Evolutionary conservation across 2,888 invertebrate genomes (phyloP), one percentile per base, ranked within the genome.

Genomic region (Eupithecia exiguata): DNA sequence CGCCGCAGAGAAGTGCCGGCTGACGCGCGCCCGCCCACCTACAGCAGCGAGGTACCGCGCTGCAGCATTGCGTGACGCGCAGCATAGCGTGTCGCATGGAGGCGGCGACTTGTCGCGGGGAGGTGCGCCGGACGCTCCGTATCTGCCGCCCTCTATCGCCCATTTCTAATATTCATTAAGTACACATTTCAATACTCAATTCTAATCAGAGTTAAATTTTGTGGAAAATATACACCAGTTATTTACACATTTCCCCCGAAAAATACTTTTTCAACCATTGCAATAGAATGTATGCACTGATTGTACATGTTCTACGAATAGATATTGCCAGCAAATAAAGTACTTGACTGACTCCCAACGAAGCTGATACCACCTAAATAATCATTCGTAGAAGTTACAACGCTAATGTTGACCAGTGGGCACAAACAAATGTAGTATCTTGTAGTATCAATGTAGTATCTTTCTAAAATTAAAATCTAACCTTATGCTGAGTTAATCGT

Each of bases 1-100:
- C 85, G 94, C 0, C 88, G 94, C 0, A 91, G 91, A 36, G 94
- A 94, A 79, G 94, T 94, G 72, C 93, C 92, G 2, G 90, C 89
- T 2, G 92, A 90, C 76, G 88, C 89, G 76, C 88, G 91, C 1
- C 90, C 89, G 25, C 91, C 93, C 71, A 92, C 92, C 71, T 93
- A 92, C 88, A 94, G 93, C 91, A 93, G 93, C 91, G 94, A 94
- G 94, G 94, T 94, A 94, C 87, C 87, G 83, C 90, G 91, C 88
- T 92, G 92, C 91, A 71, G 78, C 79, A 81, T 93, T 88, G 89
- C 86, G 84, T 93, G 78, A 80, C 77, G 68, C 73, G 90, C 72
- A 12, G 14, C 68, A 16, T 62, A 35, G 30, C 16, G 62, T 35
- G 58, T 14, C 25, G 58, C 58, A n/a, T 18, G 30, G 88, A 75